A percentile compares a stretch with the other conserved stretches of the same genome.
phyloP scores from a whole-genome alignment of 2,113 vertebrate genomes.

The Laticauda colubrina region DNA sequence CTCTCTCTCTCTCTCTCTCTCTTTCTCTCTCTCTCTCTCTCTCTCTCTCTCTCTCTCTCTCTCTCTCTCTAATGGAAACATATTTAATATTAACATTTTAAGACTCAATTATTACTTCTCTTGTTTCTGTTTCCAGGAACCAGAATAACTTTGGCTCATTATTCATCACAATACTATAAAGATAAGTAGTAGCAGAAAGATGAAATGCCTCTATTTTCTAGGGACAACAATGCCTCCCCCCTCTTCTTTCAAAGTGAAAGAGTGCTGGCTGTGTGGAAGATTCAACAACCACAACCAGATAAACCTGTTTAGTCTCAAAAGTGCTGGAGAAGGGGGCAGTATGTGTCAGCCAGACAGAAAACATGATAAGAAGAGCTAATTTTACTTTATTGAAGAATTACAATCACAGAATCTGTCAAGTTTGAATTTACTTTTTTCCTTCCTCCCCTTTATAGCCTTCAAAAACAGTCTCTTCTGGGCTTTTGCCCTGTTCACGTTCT shows the following conservation, averaged over 20 bases:
- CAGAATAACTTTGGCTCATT: neutral
- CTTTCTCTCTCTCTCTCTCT: too few relatives aligned
- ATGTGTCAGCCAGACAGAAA: neutral
- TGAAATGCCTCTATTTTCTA: rapidly evolving
- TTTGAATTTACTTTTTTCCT: neutral
- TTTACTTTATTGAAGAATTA: neutral
- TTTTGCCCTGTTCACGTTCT: neutral
- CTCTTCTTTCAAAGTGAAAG: neutral
- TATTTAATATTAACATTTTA: neutral
- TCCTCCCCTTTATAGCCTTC: neutral
- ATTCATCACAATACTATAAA: neutral
- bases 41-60: too few relatives aligned
- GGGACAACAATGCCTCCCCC: neutral
- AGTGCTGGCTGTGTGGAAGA: neutral
- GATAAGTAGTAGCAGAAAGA: neutral
- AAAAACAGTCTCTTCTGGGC: neutral
- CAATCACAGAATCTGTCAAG: neutral
- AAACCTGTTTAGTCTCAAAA: neutral
- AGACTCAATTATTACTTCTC: neutral
- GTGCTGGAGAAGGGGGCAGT: neutral
- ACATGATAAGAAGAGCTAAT: neutral
- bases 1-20: neutral
- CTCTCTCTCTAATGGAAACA: neutral
- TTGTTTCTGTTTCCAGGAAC: neutral
- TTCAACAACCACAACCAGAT: neutral